These are phyloP conservation scores for Otus sunia DNA, from an alignment of 2,113 vertebrate genomes.

Conservation along the genomic window DNA sequence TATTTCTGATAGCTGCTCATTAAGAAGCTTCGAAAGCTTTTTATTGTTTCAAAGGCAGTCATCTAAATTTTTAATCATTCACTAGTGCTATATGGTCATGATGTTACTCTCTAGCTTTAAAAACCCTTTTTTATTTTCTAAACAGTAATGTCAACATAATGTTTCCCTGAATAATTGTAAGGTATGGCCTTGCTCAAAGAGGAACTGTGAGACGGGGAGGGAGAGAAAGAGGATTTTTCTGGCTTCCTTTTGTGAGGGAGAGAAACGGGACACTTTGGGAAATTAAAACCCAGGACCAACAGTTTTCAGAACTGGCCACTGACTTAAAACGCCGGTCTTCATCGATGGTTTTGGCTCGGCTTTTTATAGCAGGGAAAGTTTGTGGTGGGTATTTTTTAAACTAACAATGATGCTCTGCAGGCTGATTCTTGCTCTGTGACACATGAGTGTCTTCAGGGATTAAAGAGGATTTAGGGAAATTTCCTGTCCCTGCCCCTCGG, in stretches of 20 bases:
- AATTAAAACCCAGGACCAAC: neutral
- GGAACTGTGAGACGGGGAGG: neutral
- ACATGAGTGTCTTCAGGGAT: neutral
- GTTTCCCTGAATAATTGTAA: conserved; percentile 71
- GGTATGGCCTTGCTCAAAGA: conserved; percentile 59
- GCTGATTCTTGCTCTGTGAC: neutral
- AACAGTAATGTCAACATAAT: conserved; percentile 74
- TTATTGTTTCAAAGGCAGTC: conserved; percentile 90
- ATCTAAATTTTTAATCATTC: conserved; percentile 92
- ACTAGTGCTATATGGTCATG: conserved; percentile 78
- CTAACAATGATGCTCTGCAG: neutral
- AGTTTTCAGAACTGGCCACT: neutral
- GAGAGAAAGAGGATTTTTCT: conserved; percentile 5
- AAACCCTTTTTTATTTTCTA: conserved; percentile 71
- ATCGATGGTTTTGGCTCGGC: neutral
- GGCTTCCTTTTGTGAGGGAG: conserved; percentile 30
- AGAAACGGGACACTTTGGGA: conserved; percentile 19
- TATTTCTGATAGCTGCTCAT: conserved; percentile 88
- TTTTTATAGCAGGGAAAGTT: neutral
- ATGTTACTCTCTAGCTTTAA: conserved; percentile 73
- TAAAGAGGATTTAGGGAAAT: conserved; percentile 1
- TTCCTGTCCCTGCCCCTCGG: neutral
- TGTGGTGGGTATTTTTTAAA: neutral
- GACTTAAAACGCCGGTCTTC: neutral
- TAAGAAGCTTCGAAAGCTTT: conserved; percentile 86